phyloP scores from a whole-genome alignment of 2,797 vertebrate genomes.

The Esox masquinongy region DNA sequence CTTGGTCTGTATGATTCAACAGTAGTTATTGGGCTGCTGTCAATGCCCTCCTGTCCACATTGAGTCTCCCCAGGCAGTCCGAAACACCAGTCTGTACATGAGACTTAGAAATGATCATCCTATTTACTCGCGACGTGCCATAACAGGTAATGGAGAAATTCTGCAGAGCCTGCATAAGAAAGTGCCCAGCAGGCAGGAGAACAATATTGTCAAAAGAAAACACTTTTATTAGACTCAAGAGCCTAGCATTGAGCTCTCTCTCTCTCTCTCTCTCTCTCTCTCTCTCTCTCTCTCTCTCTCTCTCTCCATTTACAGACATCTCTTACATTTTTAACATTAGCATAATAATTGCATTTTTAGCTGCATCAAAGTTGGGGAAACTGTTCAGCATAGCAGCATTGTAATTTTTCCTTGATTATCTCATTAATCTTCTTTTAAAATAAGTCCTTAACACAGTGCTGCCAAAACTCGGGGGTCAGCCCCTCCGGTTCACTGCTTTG shows the following conservation, averaged over 20 bases:
- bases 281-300: too few species aligned
- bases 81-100: not conserved
- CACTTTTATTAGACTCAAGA: constrained; percentile 35
- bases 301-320: constrained; percentile 15
- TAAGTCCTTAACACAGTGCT: constrained; percentile 27
- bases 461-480: constrained; percentile 1
- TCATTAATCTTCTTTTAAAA: constrained; percentile 46
- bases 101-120: constrained; percentile 36
- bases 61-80: not conserved
- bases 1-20: not conserved
- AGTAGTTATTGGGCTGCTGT: not conserved
- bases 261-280: constrained; percentile 12
- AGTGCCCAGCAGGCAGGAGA: constrained; percentile 25
- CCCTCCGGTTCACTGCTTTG: not conserved
- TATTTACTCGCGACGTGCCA: constrained; percentile 43
- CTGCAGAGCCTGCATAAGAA: constrained; percentile 30
- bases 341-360: constrained; percentile 49
- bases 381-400: constrained; percentile 29
- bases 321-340: constrained; percentile 37
- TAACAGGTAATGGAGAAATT: constrained; percentile 36
- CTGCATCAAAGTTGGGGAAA: constrained; percentile 29
- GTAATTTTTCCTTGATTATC: constrained; percentile 36
- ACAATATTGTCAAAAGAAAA: constrained; percentile 46
- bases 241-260: not conserved
- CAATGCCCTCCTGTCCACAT: not conserved